Base-by-base conservation (phyloP, 2,888 invertebrate species). In the Conus canariensis region DNA sequence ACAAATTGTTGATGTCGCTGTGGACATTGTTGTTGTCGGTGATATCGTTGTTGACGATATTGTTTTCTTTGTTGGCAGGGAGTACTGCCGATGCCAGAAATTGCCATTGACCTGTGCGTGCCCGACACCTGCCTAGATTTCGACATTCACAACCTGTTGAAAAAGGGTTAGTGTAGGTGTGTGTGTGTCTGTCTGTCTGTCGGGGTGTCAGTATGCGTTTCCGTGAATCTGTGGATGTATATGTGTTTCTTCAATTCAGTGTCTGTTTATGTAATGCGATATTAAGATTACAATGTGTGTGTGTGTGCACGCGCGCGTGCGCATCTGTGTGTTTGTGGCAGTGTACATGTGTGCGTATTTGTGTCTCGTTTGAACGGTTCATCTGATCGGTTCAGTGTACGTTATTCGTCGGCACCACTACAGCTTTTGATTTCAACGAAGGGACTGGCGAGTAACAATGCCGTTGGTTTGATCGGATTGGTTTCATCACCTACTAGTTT, bases 71-170 rank as follows among this genome's bases (percentile, higher is more conserved):
- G 64, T 64, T 10, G 10, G 64, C 82, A 83, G 82, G 82, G 82
- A 10, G 58, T 83, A 58, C 10, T 83, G 10, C 82, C 82, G 8
- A 83, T 83, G 58, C 82, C 82, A 58, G 82, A 83, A 83, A 83
- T 83, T 10, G 82, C 82, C 82, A 83, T 83, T 16, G 82, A 58
- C 4, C 82, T 83, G 82, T 83, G 82, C 58, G 82, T 83, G 19
- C 82, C 82, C 2, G 19, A 83, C 82, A 25, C 82, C 22, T 83
- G 82, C 22, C 10, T 58, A 19, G 58, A 83, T 58, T 58, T 58
- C 25, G 82, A 82, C 7, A 83, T 83, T 56, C 22, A 58, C 58
- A 9, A 58, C 58, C 58, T 83, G 56, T 58, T 83, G 58, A 83
- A 56, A 83, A 83, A 4, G 9, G 82, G 82, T 83, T 8, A 83